Percentiles rank a stretch among this genome's conserved stretches.
phyloP scores from a whole-genome alignment of 2,113 vertebrate species.

The Lepisosteus osseus region DNA sequence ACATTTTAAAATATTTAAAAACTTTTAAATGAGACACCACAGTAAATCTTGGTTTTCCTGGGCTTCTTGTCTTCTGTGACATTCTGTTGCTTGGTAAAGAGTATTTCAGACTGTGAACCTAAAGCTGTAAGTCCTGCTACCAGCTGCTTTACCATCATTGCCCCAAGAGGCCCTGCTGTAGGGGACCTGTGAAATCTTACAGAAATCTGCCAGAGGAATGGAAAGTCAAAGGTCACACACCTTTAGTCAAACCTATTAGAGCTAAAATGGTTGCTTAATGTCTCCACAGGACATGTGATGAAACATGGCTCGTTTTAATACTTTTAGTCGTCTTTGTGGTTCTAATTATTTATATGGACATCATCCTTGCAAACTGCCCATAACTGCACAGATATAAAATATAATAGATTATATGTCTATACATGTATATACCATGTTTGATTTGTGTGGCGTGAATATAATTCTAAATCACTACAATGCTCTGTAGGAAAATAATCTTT shows the following conservation, averaged over 20 bases:
- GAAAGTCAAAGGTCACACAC: constrained; percentile 9
- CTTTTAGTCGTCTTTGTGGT: background rate
- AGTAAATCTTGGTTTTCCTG: no score
- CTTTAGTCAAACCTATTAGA: constrained; percentile 10
- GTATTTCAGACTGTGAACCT: background rate
- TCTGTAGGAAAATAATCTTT: no score
- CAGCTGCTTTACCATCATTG: constrained; percentile 8
- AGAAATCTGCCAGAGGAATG: constrained; percentile 16
- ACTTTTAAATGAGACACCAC: no score
- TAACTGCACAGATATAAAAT: no score
- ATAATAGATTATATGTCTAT: no score
- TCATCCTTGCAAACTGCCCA: no score
- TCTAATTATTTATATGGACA: no score
- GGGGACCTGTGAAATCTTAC: constrained; percentile 27
- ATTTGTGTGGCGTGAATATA: no score
- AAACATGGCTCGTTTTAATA: background rate
- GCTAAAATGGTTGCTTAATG: background rate
- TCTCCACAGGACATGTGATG: background rate
- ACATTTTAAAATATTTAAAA: no score
- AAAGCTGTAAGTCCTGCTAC: background rate
- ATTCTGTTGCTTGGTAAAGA: background rate
- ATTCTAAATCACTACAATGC: no score
- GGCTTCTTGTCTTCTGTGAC: background rate
- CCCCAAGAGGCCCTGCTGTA: constrained; percentile 7
- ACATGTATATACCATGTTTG: no score